Evolutionary conservation across 2,888 invertebrate genomes (phyloP).

Genomic region (Allygus modestus): DNA sequence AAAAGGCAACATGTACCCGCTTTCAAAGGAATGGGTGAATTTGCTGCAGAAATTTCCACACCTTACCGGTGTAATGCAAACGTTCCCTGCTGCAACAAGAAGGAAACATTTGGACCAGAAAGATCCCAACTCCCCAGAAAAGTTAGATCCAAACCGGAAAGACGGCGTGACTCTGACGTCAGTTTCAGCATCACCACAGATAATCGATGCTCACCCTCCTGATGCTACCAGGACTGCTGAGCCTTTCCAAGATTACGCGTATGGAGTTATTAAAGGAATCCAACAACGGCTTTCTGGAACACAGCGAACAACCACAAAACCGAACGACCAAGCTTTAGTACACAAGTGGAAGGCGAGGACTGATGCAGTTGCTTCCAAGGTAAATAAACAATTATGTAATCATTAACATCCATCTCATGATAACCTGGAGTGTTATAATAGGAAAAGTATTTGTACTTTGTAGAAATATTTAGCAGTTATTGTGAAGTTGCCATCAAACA

Average conservation of each 20-base stretch:
- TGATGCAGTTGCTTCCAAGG: slow-evolving; percentile 71
- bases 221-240: slow-evolving; percentile 44
- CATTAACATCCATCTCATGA: too few species aligned
- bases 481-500: too few species aligned
- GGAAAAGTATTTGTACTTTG: too few species aligned
- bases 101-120: slow-evolving; percentile 66
- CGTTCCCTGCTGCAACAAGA: slow-evolving; percentile 65
- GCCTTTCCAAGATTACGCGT: slow-evolving; percentile 51
- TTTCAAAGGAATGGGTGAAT: slow-evolving; percentile 77
- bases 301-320: slow-evolving; percentile 19
- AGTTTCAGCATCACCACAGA: slow-evolving; percentile 23
- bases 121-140: slow-evolving; percentile 26
- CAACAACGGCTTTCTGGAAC: slow-evolving; percentile 51
- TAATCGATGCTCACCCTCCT: slow-evolving; percentile 14
- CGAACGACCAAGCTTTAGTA: slow-evolving; percentile 62
- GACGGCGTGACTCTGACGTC: background rate
- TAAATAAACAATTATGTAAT: slow-evolving; percentile 66
- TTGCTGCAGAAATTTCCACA: slow-evolving; percentile 76
- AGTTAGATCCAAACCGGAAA: slow-evolving; percentile 41
- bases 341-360: slow-evolving; percentile 76
- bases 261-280: slow-evolving; percentile 61
- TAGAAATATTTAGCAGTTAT: too few species aligned
- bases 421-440: too few species aligned
- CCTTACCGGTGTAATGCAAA: slow-evolving; percentile 72
- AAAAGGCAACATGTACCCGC: slow-evolving; percentile 74